Evolutionary conservation across 2,888 invertebrate species (phyloP).

Genomic region (Doris montereyensis): DNA sequence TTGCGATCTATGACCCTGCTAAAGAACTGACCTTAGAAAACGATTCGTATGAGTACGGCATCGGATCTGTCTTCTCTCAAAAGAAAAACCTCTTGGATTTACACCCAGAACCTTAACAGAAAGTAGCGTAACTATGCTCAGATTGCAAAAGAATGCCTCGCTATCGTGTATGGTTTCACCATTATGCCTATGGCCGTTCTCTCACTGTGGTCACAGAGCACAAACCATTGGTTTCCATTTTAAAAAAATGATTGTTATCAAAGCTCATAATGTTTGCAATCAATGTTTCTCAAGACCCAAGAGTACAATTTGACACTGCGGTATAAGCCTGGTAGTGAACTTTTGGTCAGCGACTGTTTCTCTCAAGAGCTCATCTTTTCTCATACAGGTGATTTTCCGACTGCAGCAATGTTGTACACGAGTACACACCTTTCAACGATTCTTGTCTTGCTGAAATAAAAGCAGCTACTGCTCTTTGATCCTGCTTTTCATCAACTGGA

Average conservation of each 20-base stretch:
- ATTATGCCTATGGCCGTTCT: constrained; percentile 41
- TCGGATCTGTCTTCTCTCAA: constrained; percentile 48
- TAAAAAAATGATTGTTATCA: too few relatives aligned
- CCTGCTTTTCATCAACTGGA: too few relatives aligned
- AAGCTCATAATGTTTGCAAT: constrained; percentile 43
- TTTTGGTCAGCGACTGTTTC: too few relatives aligned
- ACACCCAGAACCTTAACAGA: constrained; percentile 37
- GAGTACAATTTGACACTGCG: constrained; percentile 41
- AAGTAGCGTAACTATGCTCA: constrained; percentile 42
- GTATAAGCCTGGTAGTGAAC: constrained; percentile 43
- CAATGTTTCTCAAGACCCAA: constrained; percentile 42
- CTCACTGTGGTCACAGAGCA: constrained; percentile 42
- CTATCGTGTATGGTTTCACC: constrained; percentile 45
- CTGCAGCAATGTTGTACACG: too few relatives aligned
- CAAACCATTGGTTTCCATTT: constrained; percentile 43
- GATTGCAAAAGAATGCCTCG: constrained; percentile 49
- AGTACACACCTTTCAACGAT: too few relatives aligned
- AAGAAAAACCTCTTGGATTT: constrained; percentile 45
- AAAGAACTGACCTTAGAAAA: constrained; percentile 38
- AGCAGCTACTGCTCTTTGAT: too few relatives aligned
- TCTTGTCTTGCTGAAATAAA: too few relatives aligned
- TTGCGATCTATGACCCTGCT: too few relatives aligned
- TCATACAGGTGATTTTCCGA: too few relatives aligned
- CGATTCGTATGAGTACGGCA: constrained; percentile 38
- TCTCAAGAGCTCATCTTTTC: too few relatives aligned